Evolutionary conservation across 1,140 invertebrate species (phyloP).

Genomic region (fruit fly (Drosophila melanogaster)): DNA sequence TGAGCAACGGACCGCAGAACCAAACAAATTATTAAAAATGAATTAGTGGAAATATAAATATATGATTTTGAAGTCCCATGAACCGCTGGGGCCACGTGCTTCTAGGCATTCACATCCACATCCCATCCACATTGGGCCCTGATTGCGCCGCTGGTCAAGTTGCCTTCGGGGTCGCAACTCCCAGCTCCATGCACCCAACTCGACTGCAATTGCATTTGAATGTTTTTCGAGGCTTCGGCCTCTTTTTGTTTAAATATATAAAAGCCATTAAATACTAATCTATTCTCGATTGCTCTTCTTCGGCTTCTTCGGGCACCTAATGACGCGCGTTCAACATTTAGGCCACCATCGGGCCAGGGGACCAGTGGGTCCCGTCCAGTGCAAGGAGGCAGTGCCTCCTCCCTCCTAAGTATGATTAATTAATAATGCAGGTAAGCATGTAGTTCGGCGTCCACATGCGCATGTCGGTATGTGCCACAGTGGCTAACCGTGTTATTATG

Average conservation of each 20-base stretch:
- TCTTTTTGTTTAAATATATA: conserved; percentile 56
- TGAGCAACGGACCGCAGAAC: conserved; percentile 68
- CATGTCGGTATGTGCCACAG: conserved; percentile 4
- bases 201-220: conserved; percentile 70
- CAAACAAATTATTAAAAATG: conserved; percentile 84
- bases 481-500: conserved; percentile 44
- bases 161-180: conserved; percentile 15
- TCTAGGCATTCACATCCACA: conserved; percentile 35
- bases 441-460: conserved; percentile 8
- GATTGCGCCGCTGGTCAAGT: too few relatives aligned
- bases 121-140: too few relatives aligned
- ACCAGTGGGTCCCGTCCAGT: conserved; percentile 15
- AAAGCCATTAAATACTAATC: conserved; percentile 84
- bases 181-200: neutral
- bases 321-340: conserved; percentile 64
- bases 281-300: conserved; percentile 80
- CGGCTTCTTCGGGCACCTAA: conserved; percentile 46
- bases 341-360: conserved; percentile 16
- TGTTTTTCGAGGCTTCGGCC: conserved; percentile 54
- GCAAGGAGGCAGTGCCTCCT: conserved; percentile 45
- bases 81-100: conserved; percentile 50
- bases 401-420: conserved; percentile 58
- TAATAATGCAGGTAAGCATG: conserved; percentile 49
- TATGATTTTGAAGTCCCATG: conserved; percentile 78
- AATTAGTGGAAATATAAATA: conserved; percentile 84